These are phyloP conservation scores for Schrankia costaestrigalis DNA, from an alignment of 2,888 invertebrate species.

Conservation along the genomic window DNA sequence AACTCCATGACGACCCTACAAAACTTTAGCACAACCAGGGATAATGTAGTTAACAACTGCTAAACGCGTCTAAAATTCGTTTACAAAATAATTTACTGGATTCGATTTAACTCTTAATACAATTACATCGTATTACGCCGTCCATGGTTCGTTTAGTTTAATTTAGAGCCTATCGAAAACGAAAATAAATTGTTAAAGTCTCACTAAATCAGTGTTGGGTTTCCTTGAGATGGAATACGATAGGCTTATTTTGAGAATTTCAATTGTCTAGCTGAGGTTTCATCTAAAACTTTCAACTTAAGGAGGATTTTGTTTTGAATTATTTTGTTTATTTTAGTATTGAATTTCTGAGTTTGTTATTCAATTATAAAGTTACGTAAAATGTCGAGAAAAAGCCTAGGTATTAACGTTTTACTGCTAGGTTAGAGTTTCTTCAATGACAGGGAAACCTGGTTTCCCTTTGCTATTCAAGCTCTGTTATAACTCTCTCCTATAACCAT, in stretches of 20 bases:
- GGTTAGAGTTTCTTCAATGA: no score
- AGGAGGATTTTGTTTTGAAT: no score
- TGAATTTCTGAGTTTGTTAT: no score
- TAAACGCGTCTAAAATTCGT: conserved; percentile 26
- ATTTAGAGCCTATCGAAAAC: conserved; percentile 27
- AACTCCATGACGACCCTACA: neutral
- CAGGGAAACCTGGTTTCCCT: no score
- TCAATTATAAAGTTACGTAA: no score
- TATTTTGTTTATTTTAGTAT: no score
- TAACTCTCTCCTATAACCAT: no score
- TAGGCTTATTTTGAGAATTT: neutral
- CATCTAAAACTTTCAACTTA: neutral
- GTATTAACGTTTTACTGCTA: no score
- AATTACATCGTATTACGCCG: conserved; percentile 26
- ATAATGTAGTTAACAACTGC: conserved; percentile 17
- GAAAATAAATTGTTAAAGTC: conserved; percentile 27
- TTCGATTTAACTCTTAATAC: conserved; percentile 32
- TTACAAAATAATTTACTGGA: conserved; percentile 35
- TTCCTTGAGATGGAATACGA: conserved; percentile 5
- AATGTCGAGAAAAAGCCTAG: no score
- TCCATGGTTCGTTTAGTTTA: conserved; percentile 21
- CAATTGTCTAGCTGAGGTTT: neutral
- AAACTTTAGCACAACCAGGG: conserved; percentile 4
- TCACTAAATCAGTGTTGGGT: conserved; percentile 32
- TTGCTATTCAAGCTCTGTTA: no score